A percentile compares a stretch with the other conserved stretches of the same genome.
phyloP scores from a whole-genome alignment of 1,140 invertebrate species.

The Asobara japonica region DNA sequence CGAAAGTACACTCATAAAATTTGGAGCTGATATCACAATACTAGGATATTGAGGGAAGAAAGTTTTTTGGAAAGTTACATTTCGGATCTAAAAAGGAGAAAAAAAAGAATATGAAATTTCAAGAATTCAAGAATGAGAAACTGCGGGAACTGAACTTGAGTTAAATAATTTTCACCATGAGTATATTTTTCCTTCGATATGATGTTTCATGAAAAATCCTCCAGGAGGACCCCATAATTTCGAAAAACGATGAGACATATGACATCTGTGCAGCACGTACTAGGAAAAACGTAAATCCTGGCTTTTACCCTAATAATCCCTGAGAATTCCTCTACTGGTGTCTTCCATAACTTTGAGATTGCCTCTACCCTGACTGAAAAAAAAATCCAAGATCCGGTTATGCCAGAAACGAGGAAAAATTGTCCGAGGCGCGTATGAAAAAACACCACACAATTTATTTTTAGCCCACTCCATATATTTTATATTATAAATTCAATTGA shows the following conservation, averaged over 20 bases:
- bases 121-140: too few relatives aligned
- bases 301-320: background rate
- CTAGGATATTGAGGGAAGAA: too few relatives aligned
- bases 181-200: background rate
- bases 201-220: background rate
- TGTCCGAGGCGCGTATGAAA: constrained; percentile 42
- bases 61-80: too few relatives aligned
- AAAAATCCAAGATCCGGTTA: constrained; percentile 49
- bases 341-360: background rate
- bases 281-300: background rate
- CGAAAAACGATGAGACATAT: background rate
- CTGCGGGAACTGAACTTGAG: too few relatives aligned
- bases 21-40: too few relatives aligned
- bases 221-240: too few relatives aligned
- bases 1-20: too few relatives aligned
- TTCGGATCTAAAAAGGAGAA: too few relatives aligned
- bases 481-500: constrained; percentile 59
- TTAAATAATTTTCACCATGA: background rate
- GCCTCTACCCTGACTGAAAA: background rate
- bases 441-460: constrained; percentile 11
- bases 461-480: constrained; percentile 58
- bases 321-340: background rate
- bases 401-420: constrained; percentile 43
- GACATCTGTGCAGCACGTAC: background rate
- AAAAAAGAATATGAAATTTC: too few relatives aligned